Conservation (phyloP, 92 coral and sea anemone genomes). For the Blastomussa wellsi region DNA sequence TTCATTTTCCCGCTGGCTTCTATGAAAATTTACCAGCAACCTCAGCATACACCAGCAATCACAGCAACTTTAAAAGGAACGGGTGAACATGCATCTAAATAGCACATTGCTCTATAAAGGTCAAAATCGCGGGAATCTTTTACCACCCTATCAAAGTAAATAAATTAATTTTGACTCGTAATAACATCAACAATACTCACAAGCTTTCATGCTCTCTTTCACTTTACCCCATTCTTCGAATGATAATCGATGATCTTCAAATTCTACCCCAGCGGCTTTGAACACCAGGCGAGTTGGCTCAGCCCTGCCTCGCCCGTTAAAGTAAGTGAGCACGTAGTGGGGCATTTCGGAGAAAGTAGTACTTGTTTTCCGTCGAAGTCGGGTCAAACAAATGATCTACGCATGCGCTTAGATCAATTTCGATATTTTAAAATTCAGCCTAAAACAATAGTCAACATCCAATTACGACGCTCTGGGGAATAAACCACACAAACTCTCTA, state of each 20-base stretch:
- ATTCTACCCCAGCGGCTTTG: not conserved
- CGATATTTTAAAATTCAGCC: too few relatives aligned
- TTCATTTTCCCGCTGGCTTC: too few relatives aligned
- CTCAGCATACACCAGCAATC: not conserved
- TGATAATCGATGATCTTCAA: not conserved
- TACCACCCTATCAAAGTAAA: not conserved
- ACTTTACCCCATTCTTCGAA: not conserved
- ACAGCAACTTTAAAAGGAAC: not conserved
- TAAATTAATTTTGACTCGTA: not conserved
- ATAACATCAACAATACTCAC: not conserved
- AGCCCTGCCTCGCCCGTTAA: not conserved
- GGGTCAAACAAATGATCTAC: not conserved
- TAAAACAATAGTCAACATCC: too few relatives aligned
- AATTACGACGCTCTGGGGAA: too few relatives aligned
- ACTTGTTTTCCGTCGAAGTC: not conserved
- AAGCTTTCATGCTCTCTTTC: not conserved
- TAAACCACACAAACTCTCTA: too few relatives aligned
- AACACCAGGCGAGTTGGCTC: not conserved
- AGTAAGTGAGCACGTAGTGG: not conserved
- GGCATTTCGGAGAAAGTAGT: not conserved
- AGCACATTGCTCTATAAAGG: too few relatives aligned
- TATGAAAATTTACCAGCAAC: too few relatives aligned
- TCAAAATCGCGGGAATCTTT: not conserved
- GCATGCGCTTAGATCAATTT: not conserved
- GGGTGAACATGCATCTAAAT: too few relatives aligned